These are phyloP conservation scores for Archips crataeganus DNA, from an alignment of 2,888 invertebrate species.

Conservation along the genomic window DNA sequence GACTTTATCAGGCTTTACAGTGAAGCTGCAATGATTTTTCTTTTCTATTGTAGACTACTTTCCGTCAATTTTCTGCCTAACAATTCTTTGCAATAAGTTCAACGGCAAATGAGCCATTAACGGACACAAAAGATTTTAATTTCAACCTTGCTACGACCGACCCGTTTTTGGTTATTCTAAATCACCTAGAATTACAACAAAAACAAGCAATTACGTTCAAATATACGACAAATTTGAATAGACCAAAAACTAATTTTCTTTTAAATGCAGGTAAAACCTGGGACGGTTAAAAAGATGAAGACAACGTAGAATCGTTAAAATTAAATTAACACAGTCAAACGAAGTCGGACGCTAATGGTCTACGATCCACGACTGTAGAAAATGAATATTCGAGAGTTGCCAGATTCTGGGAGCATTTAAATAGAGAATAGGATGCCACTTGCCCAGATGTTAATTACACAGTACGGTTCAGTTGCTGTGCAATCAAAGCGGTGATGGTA, in stretches of 20 bases:
- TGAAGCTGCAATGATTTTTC: conserved; percentile 19
- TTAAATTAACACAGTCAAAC: conserved; percentile 44
- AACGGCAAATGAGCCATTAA: conserved; percentile 24
- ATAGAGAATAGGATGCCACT: conserved; percentile 18
- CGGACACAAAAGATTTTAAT: conserved; percentile 20
- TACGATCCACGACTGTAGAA: conserved; percentile 14
- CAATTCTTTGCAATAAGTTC: neutral
- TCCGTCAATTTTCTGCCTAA: neutral
- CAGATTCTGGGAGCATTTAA: conserved; percentile 29
- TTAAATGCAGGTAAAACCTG: conserved; percentile 42
- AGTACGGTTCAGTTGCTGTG: conserved; percentile 34
- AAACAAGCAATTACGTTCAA: conserved; percentile 23
- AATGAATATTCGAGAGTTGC: conserved; percentile 35
- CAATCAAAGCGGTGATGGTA: conserved; percentile 43
- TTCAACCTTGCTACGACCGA: conserved; percentile 27
- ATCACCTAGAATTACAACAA: conserved; percentile 29
- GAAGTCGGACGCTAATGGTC: conserved; percentile 27
- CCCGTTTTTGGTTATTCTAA: conserved; percentile 30
- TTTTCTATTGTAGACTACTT: neutral
- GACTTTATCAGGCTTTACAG: conserved; percentile 42
- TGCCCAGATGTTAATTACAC: conserved; percentile 34
- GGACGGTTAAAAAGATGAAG: conserved; percentile 31
- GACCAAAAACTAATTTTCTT: conserved; percentile 36
- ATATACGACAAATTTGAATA: conserved; percentile 23
- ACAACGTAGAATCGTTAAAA: conserved; percentile 47